Base-by-base conservation (phyloP, 2,797 vertebrate genomes). In the Amniataba percoides region DNA sequence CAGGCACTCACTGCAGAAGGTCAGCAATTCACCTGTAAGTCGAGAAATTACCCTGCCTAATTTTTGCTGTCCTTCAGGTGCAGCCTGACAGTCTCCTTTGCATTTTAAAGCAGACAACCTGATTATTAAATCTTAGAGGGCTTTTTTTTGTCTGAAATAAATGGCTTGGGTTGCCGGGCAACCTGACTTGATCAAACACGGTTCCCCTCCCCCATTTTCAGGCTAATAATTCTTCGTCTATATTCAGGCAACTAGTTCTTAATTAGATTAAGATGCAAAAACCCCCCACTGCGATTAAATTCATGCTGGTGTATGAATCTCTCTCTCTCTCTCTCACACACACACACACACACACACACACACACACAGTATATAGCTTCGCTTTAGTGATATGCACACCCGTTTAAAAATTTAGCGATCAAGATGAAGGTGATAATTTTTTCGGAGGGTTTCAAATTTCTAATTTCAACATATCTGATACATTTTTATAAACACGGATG, bases 191-290 rank as follows among this genome's bases (percentile, higher is more conserved):
- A 93, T 93, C 75, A 90, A 89, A 87, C 70, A 77, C 0, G 12
- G 7, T 45, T 67, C 64, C 82, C 84, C 65, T 82, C 85, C 88
- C 84, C 85, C 83, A 61, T 68, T 86, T 85, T 75, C 58, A 82
- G 84, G 74, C 84, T 90, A 72, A 84, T 90, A 91, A 91, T 92
- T 92, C 76, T 80, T 89, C 80, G 61, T 92, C 81, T 91, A 85
- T 87, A 90, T 92, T 88, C 90, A 85, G 71, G 77, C 83, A 80
- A 78, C 83, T 46, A 66, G 45, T 86, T 87, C 76, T 87, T 93
- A 92, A 93, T 93, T 93, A 90, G 88, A 94, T 90, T 87, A 90
- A 90, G 75, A 89, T 87, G 72, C 88, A 88, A 68, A 68, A 82
- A 62, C 21, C 57, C 77, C 27, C 70, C 49, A 42, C 62, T 73